Evolutionary conservation across 2,888 invertebrate genomes (phyloP), one percentile per base, ranked within the genome.

Genomic region (Lasioglossum calceatum): DNA sequence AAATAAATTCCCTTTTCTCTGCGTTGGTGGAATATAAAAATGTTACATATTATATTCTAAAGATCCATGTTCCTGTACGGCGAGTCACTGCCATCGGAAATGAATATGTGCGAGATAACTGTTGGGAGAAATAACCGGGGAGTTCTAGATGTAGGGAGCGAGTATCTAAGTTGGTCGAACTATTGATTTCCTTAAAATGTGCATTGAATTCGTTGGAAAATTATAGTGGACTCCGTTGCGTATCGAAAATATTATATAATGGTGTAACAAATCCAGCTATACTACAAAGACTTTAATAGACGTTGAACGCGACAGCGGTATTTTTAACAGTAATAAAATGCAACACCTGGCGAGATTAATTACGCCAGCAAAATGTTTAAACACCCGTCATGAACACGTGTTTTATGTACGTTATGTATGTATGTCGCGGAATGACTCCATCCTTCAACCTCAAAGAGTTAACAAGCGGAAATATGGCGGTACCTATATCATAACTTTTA

Each of bases 291-390:
- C 7, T 64, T 64, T 23, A 67, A 36, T 23, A 10, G 23, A 67
- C 36, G 36, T 67, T 67, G 32, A 67, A 39, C 7, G 58, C 36
- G 8, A 32, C 44, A 23, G 50, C 16, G 50, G 73, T 10, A 50
- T 71, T 58, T 50, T 16, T 36, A 2, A 44, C 8, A 19, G 76
- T 42, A 64, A 76, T 72, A 76, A 76, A 47, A 83, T 50, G 39
- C n/a, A 39, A 32, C 67, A 71, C 16, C 75, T 10, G 36, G 27
- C 5, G 54, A 50, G 54, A 58, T 16, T 47, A 76, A 76, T 72
- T 70, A 50, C 27, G 54, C 4, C 71, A 77, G 72, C 32, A 44
- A 84, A 84, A 71, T 54, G n/a, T 36, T 77, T 54, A 50, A 72
- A n/a, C 42, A 27, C 19, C 27, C 16, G 70, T 44, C 82, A 72